Base-by-base conservation (phyloP, 2,797 vertebrate species). In the Geotrypetes seraphini region DNA sequence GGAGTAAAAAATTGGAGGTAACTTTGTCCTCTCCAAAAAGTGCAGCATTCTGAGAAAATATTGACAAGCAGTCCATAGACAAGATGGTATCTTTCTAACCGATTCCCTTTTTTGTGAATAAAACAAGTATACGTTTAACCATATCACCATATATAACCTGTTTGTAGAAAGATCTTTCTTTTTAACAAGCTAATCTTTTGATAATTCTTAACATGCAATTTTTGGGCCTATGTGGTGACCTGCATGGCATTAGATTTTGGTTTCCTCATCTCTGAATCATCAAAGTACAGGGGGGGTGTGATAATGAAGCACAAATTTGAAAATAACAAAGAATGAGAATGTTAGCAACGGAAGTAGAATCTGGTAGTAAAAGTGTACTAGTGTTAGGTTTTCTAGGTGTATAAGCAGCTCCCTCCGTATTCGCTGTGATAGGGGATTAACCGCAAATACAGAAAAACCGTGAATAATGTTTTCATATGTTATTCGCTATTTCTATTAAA, bases 11-110 rank as follows among this genome's bases (percentile, higher is more conserved):
- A 83, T 82, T 73, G 84, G 75, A 35, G 63, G 60, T 55, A 75
- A 72, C 75, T 85, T 77, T 81, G 71, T 84, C 78, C 71, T 86
- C 70, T 73, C 85, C 71, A 73, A 70, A 82, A n/a, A 87, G 82
- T 84, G 75, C 78, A 56, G 51, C 52, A 25, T 57, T 73, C 69
- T 86, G 81, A 89, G 14, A 19, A n/a, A 87, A 84, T 74, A 73
- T 70, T 73, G 66, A 73, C 73, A 78, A 70, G 78, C 69, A 47
- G 39, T 60, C 31, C 38, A 70, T 57, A 64, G 72, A 80, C 77
- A 59, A 59, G 70, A 71, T 75, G 73, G 75, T 65, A 39, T 57
- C 66, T 72, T 75, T 42, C 53, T 44, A 47, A 60, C 57, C 58
- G 54, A 44, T 64, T 35, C 20, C 28, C 45, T 57, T 36, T 31